Evolutionary conservation across 2,888 invertebrate species (phyloP).

Genomic region (Morinoia aosen): DNA sequence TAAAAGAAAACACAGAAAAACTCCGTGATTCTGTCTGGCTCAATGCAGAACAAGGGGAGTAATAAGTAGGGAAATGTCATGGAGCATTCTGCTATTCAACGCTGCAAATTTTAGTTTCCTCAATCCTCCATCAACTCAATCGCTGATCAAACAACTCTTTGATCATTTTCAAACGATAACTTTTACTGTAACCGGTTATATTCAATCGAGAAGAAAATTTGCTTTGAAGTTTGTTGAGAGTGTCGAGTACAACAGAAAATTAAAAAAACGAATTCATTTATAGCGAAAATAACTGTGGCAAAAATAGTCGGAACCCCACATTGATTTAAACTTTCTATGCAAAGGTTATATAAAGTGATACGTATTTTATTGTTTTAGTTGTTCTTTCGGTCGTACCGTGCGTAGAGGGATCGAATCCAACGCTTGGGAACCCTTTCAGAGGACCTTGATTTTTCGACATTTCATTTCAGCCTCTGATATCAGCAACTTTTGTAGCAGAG

Average conservation of each 20-base stretch:
- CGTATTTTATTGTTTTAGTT: too few species aligned
- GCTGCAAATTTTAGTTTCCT: not conserved
- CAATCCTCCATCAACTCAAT: not conserved
- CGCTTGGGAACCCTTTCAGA: too few species aligned
- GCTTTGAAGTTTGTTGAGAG: not conserved
- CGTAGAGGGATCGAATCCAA: too few species aligned
- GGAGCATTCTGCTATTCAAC: not conserved
- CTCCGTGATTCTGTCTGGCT: not conserved
- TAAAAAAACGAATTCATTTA: not conserved
- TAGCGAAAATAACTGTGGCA: not conserved
- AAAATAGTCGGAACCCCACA: too few species aligned
- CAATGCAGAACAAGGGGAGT: not conserved
- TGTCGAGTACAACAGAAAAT: not conserved
- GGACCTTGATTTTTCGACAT: too few species aligned
- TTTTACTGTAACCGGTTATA: not conserved
- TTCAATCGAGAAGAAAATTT: not conserved
- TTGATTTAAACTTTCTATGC: too few species aligned
- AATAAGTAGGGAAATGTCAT: not conserved
- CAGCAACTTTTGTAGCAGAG: too few species aligned
- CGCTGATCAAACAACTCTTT: not conserved
- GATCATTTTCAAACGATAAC: not conserved
- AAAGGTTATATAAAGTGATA: too few species aligned
- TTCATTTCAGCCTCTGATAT: too few species aligned
- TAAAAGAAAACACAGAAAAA: not conserved
- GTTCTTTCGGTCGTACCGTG: too few species aligned